Conservation (phyloP, 2,888 invertebrate genomes). For the Fragum sueziense region DNA sequence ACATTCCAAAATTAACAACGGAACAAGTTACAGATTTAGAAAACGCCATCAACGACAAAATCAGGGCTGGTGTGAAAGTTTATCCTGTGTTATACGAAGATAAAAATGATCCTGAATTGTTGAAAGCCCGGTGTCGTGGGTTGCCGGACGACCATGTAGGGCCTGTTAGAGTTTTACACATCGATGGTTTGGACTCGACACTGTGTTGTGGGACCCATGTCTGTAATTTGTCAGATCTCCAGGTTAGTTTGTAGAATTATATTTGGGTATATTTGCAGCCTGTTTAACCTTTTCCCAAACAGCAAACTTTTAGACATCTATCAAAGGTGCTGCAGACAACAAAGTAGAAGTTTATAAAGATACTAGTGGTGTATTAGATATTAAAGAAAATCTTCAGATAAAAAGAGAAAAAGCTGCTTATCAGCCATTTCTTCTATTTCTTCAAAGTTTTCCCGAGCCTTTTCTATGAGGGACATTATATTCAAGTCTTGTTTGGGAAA, state of each 20-base stretch:
- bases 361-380: too few species aligned
- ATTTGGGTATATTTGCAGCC: too few species aligned
- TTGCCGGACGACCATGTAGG: slow-evolving; percentile 91
- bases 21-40: slow-evolving; percentile 84
- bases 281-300: too few species aligned
- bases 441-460: too few species aligned
- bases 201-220: slow-evolving; percentile 96
- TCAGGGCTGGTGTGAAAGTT: slow-evolving; percentile 87
- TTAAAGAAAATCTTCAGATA: too few species aligned
- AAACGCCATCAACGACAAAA: slow-evolving; percentile 87
- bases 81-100: slow-evolving; percentile 86
- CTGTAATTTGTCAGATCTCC: slow-evolving; percentile 86
- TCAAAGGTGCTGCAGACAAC: too few species aligned
- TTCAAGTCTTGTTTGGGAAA: too few species aligned
- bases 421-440: too few species aligned
- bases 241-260: slow-evolving; percentile 75
- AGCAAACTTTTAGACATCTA: too few species aligned
- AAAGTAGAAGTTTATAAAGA: too few species aligned
- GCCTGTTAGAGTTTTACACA: slow-evolving; percentile 89
- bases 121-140: slow-evolving; percentile 86
- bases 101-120: slow-evolving; percentile 85
- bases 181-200: slow-evolving; percentile 90
- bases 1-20: slow-evolving; percentile 76
- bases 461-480: too few species aligned
- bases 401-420: too few species aligned